Evolutionary conservation across 2,888 invertebrate species (phyloP), one percentile per base, ranked within the genome.

Genomic region (Sesia bembeciformis): DNA sequence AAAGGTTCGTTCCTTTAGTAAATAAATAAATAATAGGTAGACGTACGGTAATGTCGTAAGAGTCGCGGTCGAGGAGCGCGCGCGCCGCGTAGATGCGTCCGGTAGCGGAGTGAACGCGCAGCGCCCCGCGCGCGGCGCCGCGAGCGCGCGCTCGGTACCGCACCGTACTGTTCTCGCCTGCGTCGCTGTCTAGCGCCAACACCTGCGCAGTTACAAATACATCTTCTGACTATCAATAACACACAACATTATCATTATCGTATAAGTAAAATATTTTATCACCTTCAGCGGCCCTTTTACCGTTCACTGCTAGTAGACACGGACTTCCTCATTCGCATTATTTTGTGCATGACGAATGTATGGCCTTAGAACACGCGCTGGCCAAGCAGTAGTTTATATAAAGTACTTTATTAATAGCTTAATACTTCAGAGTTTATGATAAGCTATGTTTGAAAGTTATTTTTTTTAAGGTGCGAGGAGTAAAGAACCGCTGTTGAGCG

Each of bases 11-110:
- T n/a, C n/a, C n/a, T 23, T 23, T 23, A 23, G 23, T 2, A 23
- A 23, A 23, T 23, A 23, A 23, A 23, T 23, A 23, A 23, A 41
- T 5, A 7, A 6, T 5, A 41, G 41, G 7, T 41, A 4, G 39
- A 61, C 68, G 59, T 51, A 76, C 74, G 8, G 83, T 73, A 54
- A 82, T 62, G 54, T 84, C 84, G 62, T 74, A 67, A 40, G 74
- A 54, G 62, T 67, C 75, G 52, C 94, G 94, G 50, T 93, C 90
- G 61, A 92, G 91, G 62, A 96, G 93, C 54, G 92, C 91, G 65
- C 93, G 92, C 61, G 93, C 92, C 51, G 95, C 93, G 79, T 93
- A 95, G 56, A 98, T 93, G 72, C 95, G 93, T 7, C 98, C 98
- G 6, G 94, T 94, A 64, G 87, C 86, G 38, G 94, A 93, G 84